Evolutionary conservation across 1,140 invertebrate genomes (phyloP).

Genomic region (Rhizoglyphus robini): DNA sequence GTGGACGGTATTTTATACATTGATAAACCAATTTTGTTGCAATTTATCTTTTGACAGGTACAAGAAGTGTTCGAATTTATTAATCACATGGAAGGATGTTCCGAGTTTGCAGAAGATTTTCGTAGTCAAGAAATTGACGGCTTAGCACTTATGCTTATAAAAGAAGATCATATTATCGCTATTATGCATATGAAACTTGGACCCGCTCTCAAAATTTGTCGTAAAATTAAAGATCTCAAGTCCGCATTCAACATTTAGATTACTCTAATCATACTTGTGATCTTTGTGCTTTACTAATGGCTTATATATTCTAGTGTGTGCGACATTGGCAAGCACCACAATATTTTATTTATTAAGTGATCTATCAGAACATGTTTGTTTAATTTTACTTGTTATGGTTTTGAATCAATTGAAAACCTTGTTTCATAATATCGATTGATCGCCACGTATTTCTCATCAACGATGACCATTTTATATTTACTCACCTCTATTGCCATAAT

Average conservation of each 20-base stretch:
- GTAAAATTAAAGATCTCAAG: conserved; percentile 58
- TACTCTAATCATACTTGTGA: not conserved
- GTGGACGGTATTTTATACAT: conserved; percentile 27
- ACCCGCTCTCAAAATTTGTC: conserved; percentile 84
- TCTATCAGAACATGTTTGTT: not conserved
- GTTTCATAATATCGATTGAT: too few species aligned
- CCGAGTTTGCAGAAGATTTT: conserved; percentile 88
- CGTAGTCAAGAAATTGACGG: conserved; percentile 88
- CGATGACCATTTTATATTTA: too few species aligned
- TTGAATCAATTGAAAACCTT: not conserved
- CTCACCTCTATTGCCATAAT: too few species aligned
- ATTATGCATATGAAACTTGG: conserved; percentile 89
- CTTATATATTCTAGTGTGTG: not conserved
- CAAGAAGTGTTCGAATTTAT: conserved; percentile 61
- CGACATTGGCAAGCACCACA: not conserved
- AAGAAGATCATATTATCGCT: conserved; percentile 84
- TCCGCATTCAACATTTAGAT: not conserved
- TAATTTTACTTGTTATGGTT: not conserved
- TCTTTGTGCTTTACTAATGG: too few species aligned
- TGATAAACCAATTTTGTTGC: not conserved
- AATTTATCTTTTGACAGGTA: conserved; percentile 29
- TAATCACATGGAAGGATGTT: conserved; percentile 66
- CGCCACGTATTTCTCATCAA: too few species aligned
- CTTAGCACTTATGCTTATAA: conserved; percentile 79
- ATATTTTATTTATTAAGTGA: too few species aligned